Evolutionary conservation across 1,140 invertebrate species (phyloP), one percentile per base, ranked within the genome.

Genomic region (Caenorhabditis brenneri): DNA sequence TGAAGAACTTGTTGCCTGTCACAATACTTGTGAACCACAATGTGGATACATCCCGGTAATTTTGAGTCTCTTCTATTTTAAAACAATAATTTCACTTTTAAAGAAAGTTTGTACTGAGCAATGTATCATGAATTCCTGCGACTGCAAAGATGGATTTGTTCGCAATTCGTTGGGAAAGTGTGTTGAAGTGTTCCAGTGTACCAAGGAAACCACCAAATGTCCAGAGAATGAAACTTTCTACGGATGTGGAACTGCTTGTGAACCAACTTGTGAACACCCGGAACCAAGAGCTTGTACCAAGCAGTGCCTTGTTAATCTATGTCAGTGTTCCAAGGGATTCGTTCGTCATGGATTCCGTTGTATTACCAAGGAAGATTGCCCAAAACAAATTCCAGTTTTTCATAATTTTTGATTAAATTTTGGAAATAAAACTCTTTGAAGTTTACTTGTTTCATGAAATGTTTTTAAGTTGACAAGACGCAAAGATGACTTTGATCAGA

Each of bases 241-340:
- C 6, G 65, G 65, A 5, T 74, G 65, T 46, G 65, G 65, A 46
- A 42, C 65, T 10, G 65, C 65, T 22, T 74, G 65, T 42, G 65
- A 74, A 12, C 36, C 65, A 46, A 74, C 65, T 42, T 74, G 65
- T 74, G 36, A 74, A 22, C 42, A 74, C 3, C 65, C 65, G 15
- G n/a, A 42, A 5, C 65, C 65, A 46, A 74, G 5, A 24, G 33
- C 16, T 0, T 86, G 85, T 39, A 86, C 82, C 24, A 42, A 49
- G 15, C 83, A 86, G 29, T 86, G 85, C n/a, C 16, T 80, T 0
- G 69, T 85, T 10, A 84, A 86, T 78, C 22, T 80, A 2, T 86
- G 85, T 39, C 74, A 86, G 33, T 86, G 85, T 74, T n/a, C 55
- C 46, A 33, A 48, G 10, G 85, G 85, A 22, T 83, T 84, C 24